phyloP scores from a whole-genome alignment of 2,113 vertebrate species.

The Cichladusa arquata region DNA sequence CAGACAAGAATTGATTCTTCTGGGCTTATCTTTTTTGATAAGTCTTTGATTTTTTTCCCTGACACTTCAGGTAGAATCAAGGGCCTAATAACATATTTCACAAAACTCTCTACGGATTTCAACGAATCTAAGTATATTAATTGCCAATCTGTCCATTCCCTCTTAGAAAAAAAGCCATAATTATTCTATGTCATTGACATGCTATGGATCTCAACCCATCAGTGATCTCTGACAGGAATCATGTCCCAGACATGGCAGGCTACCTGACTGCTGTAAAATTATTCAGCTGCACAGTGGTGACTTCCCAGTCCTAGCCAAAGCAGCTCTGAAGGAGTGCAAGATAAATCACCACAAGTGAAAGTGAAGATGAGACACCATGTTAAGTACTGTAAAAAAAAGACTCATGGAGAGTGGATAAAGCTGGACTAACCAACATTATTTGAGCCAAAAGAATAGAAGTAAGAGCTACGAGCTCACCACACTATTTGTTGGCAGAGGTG shows the following conservation, averaged over 20 bases:
- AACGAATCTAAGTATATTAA: not conserved
- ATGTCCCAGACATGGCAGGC: not conserved
- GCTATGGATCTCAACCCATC: not conserved
- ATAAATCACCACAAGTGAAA: not conserved
- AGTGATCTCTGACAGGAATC: not conserved
- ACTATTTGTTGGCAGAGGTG: not conserved
- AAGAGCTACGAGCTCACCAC: not conserved
- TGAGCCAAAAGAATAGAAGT: not conserved
- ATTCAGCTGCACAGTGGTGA: fast-evolving
- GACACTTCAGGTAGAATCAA: not conserved
- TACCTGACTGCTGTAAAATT: not conserved
- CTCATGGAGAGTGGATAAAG: not conserved
- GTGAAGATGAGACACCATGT: not conserved
- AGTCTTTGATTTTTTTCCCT: not conserved
- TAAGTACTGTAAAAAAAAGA: not conserved
- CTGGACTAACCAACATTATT: not conserved
- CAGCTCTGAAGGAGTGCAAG: not conserved
- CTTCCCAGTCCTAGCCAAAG: not conserved
- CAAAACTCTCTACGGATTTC: not conserved
- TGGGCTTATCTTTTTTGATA: not conserved
- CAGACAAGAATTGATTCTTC: not conserved
- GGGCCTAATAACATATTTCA: not conserved
- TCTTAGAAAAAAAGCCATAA: not conserved
- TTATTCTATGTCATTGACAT: not conserved
- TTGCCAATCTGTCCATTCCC: not conserved